Base-by-base conservation (phyloP, 2,888 invertebrate genomes). In the Orthonychiurus folsomi region DNA sequence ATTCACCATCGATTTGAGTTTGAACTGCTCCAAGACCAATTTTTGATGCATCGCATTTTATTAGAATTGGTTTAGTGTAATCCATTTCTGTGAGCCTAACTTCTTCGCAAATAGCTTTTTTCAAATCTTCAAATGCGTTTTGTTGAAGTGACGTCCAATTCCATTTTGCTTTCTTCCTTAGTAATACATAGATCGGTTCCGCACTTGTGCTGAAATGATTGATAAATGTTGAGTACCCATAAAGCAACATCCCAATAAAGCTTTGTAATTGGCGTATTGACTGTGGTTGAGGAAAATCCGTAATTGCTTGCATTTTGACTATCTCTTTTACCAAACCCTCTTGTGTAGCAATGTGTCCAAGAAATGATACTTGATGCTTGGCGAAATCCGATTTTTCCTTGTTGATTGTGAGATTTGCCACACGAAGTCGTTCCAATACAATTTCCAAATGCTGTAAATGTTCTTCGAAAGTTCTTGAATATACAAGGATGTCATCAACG, bases 241-340 rank as follows among this genome's bases (percentile, higher is more conserved):
- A 63, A 59, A 72, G 71, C n/a, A 74, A 61, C n/a, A n/a, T n/a
- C 1, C 73, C 73, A 1, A 71, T 24, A 60, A 74, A 74, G 23
- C 68, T 69, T 25, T 59, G 64, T 1, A 72, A n/a, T 27, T 69
- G 57, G 60, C 54, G 62, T 2, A 62, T 56, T 12, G 1, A 26
- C 57, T 20, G 59, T 0, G 73, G 70, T 18, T 27, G 54, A 23
- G 70, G 73, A 63, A 70, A 70, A 0, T 70, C 66, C 0, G 9
- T 20, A 2, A 73, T 68, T 1, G 64, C 68, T 20, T 50, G 21
- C 1, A 65, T 53, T 59, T 72, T 73, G 5, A 67, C 63, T n/a
- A 64, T 65, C 50, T 69, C 64, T 26, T 66, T 67, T 12, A 57
- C 27, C 1, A 73, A 63, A 1, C 72, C 73, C 2, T 63, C 28